These are phyloP conservation scores for Lasioglossum pauxillum DNA, from an alignment of 2,888 invertebrate species.

Conservation along the genomic window DNA sequence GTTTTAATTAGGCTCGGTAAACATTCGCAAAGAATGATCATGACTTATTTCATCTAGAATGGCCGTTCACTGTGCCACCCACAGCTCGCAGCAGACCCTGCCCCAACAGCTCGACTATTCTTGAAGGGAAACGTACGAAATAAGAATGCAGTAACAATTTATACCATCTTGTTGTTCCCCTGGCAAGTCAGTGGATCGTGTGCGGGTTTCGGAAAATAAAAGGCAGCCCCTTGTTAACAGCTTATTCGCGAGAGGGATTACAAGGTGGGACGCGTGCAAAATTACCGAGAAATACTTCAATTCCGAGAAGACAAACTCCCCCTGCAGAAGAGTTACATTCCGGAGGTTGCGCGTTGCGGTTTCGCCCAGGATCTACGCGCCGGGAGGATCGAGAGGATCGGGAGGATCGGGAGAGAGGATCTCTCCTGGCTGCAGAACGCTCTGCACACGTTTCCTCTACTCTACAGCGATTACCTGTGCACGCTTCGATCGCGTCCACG, in stretches of 20 bases:
- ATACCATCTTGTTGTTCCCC: background rate
- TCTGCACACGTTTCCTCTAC: background rate
- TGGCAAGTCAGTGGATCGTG: background rate
- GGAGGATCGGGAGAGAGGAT: background rate
- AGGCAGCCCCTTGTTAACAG: background rate
- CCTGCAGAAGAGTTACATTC: conserved; percentile 40
- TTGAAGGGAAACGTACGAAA: background rate
- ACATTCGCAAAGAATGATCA: too few relatives aligned
- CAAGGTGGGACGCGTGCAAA: background rate
- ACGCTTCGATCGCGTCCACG: conserved; percentile 14
- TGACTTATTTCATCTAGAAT: too few relatives aligned
- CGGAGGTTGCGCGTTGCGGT: conserved; percentile 44
- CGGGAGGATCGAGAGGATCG: background rate
- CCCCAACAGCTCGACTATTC: background rate
- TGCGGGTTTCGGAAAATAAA: background rate
- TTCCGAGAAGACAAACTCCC: conserved; percentile 55
- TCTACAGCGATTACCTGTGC: background rate
- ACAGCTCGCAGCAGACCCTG: too few relatives aligned
- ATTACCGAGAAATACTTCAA: conserved; percentile 27
- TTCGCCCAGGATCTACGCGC: conserved; percentile 13
- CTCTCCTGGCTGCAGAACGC: background rate
- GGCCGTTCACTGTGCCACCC: too few relatives aligned
- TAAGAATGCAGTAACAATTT: background rate
- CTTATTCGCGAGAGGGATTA: conserved; percentile 5
- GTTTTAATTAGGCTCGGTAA: too few relatives aligned